A percentile compares a stretch with the other conserved stretches of the same genome.
These are phyloP conservation scores for Haliclona indistincta DNA, from an alignment of 37 sponge, comb jelly and placozoan genomes.

Conservation along the genomic window DNA sequence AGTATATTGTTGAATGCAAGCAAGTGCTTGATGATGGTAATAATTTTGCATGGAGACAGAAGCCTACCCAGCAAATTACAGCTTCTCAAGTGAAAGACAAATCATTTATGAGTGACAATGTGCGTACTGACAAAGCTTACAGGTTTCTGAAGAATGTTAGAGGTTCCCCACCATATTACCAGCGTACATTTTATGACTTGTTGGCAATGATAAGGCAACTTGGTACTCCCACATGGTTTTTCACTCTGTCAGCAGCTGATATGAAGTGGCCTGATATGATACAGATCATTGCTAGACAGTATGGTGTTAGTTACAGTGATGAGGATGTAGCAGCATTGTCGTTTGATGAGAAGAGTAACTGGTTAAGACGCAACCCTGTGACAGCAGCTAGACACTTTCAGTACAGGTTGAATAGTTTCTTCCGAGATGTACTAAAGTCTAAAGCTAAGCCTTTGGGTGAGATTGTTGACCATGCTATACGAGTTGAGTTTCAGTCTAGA, in stretches of 20 bases:
- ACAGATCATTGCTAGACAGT: constrained; percentile 22
- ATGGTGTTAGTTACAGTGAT: background rate
- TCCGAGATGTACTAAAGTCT: constrained; percentile 2
- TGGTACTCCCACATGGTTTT: constrained; percentile 27
- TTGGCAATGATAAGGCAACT: constrained; percentile 22
- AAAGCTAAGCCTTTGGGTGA: constrained; percentile 12
- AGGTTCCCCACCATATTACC: constrained; percentile 10
- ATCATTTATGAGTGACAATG: background rate
- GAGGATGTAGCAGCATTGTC: background rate
- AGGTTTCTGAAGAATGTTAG: constrained; percentile 19
- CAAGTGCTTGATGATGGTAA: constrained; percentile 29
- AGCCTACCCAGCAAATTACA: background rate
- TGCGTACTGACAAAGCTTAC: constrained; percentile 14
- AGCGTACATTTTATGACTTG: constrained; percentile 12
- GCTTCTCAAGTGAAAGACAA: background rate
- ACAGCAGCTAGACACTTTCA: constrained; percentile 34
- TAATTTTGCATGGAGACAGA: constrained; percentile 7
- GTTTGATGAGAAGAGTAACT: constrained; percentile 8
- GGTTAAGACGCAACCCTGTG: constrained; percentile 14
- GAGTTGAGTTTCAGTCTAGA: constrained; percentile 20
- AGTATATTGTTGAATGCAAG: constrained; percentile 33
- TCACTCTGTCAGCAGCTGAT: constrained; percentile 12
- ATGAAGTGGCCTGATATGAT: constrained; percentile 17
- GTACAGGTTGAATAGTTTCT: constrained; percentile 10
- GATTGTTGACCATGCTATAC: constrained; percentile 5